These are phyloP conservation scores for Prinia subflava DNA, from an alignment of 2,113 vertebrate species.

Conservation along the genomic window DNA sequence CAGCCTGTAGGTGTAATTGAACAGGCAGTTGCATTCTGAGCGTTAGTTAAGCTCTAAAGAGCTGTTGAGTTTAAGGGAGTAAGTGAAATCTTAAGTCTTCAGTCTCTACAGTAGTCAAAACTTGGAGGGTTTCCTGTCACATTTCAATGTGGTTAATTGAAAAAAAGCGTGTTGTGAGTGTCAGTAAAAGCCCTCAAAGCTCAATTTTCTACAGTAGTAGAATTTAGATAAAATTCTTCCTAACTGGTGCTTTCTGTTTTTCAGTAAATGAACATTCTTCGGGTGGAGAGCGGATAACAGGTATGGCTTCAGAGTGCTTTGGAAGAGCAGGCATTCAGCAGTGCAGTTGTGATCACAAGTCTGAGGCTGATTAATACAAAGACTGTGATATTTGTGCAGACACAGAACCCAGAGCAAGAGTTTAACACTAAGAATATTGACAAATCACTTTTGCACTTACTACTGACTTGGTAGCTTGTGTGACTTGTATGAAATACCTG, in stretches of 20 bases:
- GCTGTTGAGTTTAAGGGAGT: background rate
- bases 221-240: background rate
- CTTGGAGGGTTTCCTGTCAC: rapidly evolving
- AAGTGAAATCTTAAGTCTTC: background rate
- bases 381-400: background rate
- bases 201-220: background rate
- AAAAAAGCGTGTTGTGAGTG: background rate
- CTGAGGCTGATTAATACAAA: background rate
- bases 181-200: background rate
- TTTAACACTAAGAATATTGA: background rate
- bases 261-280: slow-evolving; percentile 22
- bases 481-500: background rate
- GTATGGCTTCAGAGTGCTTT: background rate
- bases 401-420: background rate
- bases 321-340: background rate
- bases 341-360: background rate
- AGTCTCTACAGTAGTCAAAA: background rate
- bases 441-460: background rate
- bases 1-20: background rate
- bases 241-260: background rate
- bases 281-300: background rate
- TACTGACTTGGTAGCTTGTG: background rate
- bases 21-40: background rate
- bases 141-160: background rate
- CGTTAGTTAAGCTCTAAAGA: background rate